These are phyloP conservation scores for Crambe crambe DNA, from an alignment of 37 sponge, comb jelly and placozoan species.

Conservation along the genomic window DNA sequence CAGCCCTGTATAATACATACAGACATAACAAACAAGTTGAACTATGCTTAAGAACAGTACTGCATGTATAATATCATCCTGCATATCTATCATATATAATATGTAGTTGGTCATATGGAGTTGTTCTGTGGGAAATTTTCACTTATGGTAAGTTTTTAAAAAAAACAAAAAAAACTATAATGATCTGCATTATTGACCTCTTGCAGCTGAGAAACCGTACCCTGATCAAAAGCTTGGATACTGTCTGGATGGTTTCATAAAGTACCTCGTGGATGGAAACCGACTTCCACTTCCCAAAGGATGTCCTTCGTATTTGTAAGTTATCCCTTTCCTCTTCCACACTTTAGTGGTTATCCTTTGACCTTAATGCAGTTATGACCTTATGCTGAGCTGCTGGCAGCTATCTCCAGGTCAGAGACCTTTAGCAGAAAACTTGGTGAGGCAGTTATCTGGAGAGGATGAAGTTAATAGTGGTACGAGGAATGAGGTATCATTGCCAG, in stretches of 20 bases:
- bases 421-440: conserved; percentile 12
- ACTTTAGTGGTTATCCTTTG: not conserved
- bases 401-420: conserved; percentile 43
- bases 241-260: conserved; percentile 25
- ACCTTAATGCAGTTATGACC: conserved; percentile 20
- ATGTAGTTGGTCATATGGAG: conserved; percentile 77
- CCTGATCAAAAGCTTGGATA: conserved; percentile 13
- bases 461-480: not conserved
- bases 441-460: not conserved
- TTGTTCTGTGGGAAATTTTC: conserved; percentile 75
- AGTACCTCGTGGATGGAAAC: conserved; percentile 56
- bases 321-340: not conserved
- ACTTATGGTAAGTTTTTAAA: conserved; percentile 57
- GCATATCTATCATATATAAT: no score
- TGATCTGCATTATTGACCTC: not conserved
- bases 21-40: no score
- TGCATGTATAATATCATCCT: no score
- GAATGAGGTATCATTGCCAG: no score
- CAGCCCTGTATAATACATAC: no score
- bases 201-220: conserved; percentile 49
- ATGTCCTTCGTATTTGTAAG: conserved; percentile 62
- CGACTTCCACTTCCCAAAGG: conserved; percentile 50
- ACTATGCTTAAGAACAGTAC: no score
- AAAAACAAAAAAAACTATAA: not conserved
- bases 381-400: conserved; percentile 57